Percentiles rank a stretch among this genome's conserved stretches.
Evolutionary conservation across 2,113 vertebrate species (phyloP).

Genomic region (Gracilinanus agilis): DNA sequence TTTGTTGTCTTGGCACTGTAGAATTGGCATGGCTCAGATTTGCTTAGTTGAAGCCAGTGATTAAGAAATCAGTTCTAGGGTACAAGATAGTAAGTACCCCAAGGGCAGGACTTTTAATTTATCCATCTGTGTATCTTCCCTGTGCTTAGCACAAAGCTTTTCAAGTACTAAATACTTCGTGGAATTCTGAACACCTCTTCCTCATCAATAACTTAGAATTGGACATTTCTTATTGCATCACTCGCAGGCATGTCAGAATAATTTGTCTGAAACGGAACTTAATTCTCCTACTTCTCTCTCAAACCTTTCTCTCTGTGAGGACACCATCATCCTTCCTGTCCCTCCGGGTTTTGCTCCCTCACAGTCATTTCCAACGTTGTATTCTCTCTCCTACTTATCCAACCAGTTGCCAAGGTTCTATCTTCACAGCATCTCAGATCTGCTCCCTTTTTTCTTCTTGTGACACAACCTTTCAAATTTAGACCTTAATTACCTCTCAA

Average conservation of each 20-base stretch:
- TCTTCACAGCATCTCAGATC: not conserved
- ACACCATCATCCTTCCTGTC: not conserved
- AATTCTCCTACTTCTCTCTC: not conserved
- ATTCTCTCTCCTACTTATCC: not conserved
- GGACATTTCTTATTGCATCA: not conserved
- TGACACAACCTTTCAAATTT: not conserved
- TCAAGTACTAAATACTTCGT: not conserved
- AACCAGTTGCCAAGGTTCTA: not conserved
- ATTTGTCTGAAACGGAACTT: not conserved
- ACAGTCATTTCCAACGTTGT: not conserved
- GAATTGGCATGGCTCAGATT: not conserved
- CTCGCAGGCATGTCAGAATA: not conserved
- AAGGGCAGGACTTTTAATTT: not conserved
- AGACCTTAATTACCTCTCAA: not conserved
- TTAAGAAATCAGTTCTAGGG: not conserved
- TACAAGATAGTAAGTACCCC: not conserved
- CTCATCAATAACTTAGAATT: not conserved
- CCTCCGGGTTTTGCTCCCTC: not conserved
- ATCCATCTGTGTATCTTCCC: not conserved
- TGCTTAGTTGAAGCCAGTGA: not conserved
- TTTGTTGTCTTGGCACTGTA: not conserved
- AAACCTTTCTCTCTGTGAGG: not conserved
- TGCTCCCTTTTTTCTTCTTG: not conserved
- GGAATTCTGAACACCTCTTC: not conserved
- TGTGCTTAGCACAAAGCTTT: not conserved